A percentile compares a stretch with the other conserved stretches of the same genome.
These are phyloP conservation scores for Dromiciops gliroides DNA, from an alignment of 2,113 vertebrate genomes.

Conservation along the genomic window DNA sequence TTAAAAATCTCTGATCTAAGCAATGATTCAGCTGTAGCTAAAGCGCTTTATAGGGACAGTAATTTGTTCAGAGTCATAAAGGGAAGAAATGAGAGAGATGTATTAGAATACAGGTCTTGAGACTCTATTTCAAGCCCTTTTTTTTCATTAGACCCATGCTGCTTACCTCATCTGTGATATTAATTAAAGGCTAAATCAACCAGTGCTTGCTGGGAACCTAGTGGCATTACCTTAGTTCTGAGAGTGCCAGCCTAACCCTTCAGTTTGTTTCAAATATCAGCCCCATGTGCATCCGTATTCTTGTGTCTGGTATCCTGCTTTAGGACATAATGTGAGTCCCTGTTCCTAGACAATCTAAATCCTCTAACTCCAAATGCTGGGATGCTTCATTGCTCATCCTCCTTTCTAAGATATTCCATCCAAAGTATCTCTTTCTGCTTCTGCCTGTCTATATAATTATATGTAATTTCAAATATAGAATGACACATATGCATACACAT, in stretches of 20 bases:
- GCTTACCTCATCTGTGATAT: not conserved
- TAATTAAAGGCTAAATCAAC: not conserved
- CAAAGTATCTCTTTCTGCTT: not conserved
- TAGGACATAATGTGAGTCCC: no score
- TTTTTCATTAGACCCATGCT: not conserved
- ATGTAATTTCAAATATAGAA: constrained; percentile 21
- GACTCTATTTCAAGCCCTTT: not conserved
- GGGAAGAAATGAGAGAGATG: not conserved
- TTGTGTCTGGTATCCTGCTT: no score
- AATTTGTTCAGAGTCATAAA: not conserved
- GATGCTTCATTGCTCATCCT: constrained; percentile 14
- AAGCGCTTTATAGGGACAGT: no score
- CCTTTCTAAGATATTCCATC: not conserved
- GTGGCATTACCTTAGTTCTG: not conserved
- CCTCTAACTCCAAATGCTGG: not conserved
- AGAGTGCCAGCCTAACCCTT: not conserved
- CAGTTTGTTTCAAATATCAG: no score
- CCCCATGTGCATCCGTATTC: no score
- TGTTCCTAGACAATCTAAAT: constrained; percentile 6
- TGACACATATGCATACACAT: not conserved
- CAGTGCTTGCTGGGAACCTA: not conserved
- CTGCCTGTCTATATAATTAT: not conserved
- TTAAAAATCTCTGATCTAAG: not conserved
- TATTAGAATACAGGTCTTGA: not conserved
- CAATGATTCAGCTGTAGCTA: not conserved